Base-by-base conservation (phyloP, 2,888 invertebrate species). In the Leptopilina syphax region DNA sequence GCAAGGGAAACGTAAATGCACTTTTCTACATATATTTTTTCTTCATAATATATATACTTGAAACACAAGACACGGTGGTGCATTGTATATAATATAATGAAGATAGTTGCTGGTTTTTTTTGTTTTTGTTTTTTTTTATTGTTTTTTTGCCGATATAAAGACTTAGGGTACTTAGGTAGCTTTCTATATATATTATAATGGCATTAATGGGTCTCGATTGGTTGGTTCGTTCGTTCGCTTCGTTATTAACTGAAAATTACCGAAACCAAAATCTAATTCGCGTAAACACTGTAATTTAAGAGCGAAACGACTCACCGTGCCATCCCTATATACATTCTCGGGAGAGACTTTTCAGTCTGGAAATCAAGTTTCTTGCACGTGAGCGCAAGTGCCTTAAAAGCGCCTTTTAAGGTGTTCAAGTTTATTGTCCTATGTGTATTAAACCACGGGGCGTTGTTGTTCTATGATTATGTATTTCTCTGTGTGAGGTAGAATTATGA, bases 211-310 rank as follows among this genome's bases (percentile, higher is more conserved):
- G 82, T 10, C 80, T 80, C 85, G 80, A 80, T 44, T 77, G 83
- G 87, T 73, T 84, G 84, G 84, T 54, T 85, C 83, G 84, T 84
- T 84, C 84, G 84, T 84, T 84, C 84, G 81, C 84, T 86, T 85
- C 87, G 89, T 90, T 89, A 90, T 90, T 90, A 90, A 89, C 89
- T 88, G 89, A 90, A 90, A 90, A 90, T 90, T 90, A 90, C 89
- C 90, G 88, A 90, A 90, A 89, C 88, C 90, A 83, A 90, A 90
- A 90, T 90, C 89, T 90, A 90, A 90, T 90, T 90, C 90, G 86
- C 88, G 89, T 89, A 90, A 90, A 90, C 87, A 89, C 90, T 87
- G 89, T 89, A 89, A 90, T 90, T 86, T 86, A 80, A 83, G 81
- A 81, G 83, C 81, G 84, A 84, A 81, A 82, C 82, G 82, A 65